Base-by-base conservation (phyloP, 2,888 invertebrate species). In the Pimpla rufipes region DNA sequence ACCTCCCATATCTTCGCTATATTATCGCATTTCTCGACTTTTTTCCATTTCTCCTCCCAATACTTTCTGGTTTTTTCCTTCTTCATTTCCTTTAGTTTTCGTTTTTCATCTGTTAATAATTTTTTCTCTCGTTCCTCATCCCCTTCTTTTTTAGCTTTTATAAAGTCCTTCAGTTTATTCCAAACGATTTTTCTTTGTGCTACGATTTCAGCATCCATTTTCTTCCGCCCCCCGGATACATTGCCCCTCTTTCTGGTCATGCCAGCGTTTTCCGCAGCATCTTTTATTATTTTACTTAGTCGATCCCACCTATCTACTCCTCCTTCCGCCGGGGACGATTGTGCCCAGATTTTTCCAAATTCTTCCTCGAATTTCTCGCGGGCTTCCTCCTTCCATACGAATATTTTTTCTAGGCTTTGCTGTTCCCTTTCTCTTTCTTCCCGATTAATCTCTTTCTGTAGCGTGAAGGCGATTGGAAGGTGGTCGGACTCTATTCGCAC, bases 401-500 rank as follows among this genome's bases (percentile, higher is more conserved):
- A 11, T 11, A 16, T 57, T 37, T 18, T 5, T 52, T 29, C 59
- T 13, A 1, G 4, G 1, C 16, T 57, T 57, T 35, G 29, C 13
- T 21, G 6, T 29, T 42, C 40, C 21, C 5, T 62, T 42, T 13
- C 29, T 5, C 47, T 11, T 5, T 29, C 29, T 29, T 29, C 29
- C 29, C 5, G 29, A 3, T 5, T 5, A 2, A 2, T 5, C 29
- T 29, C 29, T 29, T 5, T 29, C 29, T 3, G 29, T 29, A 29
- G 5, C 3, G 29, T 50, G 50, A 50, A 50, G 0, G 55, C 10
- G 13, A 70, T 5, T 16, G 78, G 78, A 6, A 78, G 55, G 18
- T 78, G 70, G 11, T 78, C 71, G 0, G 78, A 78, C 29, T 78
- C 71, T 29, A 55, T 71, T 29, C 71, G 40, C 11, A 55, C 13